phyloP scores from a whole-genome alignment of 2,113 vertebrate genomes.

The Rallus limicola region DNA sequence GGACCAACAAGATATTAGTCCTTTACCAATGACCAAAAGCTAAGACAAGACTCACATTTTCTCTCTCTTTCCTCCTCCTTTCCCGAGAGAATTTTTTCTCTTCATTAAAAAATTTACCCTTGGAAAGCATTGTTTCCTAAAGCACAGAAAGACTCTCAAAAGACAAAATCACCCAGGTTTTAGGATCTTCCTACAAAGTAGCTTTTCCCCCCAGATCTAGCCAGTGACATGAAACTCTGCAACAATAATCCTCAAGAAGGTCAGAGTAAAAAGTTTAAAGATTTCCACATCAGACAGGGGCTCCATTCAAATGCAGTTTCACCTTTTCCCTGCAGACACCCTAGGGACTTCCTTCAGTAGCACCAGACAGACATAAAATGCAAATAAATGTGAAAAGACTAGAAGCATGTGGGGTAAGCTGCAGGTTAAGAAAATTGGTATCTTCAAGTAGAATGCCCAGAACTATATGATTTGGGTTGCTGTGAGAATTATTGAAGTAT shows the following conservation, averaged over 20 bases:
- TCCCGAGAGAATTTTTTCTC: not conserved
- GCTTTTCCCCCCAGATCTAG: not conserved
- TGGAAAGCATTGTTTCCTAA: not conserved
- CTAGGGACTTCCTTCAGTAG: not conserved
- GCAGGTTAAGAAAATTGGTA: not conserved
- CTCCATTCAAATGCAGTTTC: not conserved
- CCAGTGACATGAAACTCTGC: not conserved
- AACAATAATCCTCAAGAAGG: not conserved
- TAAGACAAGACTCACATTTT: not conserved
- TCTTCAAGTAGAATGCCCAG: not conserved
- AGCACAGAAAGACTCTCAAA: not conserved
- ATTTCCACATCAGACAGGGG: not conserved
- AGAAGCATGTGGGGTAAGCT: not conserved
- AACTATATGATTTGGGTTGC: not conserved
- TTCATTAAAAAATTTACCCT: not conserved
- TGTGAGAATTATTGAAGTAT: not conserved
- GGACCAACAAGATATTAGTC: not conserved
- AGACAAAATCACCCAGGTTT: not conserved
- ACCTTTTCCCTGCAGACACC: constrained; percentile 25
- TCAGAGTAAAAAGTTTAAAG: not conserved
- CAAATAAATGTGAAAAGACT: not conserved
- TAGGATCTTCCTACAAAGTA: not conserved
- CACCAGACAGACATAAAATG: not conserved
- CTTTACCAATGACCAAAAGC: not conserved
- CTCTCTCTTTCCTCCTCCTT: not conserved